Percentiles rank a stretch among this genome's conserved stretches.
These are phyloP conservation scores for Tachysurus fulvidraco DNA, from an alignment of 2,113 vertebrate genomes.

Conservation along the genomic window DNA sequence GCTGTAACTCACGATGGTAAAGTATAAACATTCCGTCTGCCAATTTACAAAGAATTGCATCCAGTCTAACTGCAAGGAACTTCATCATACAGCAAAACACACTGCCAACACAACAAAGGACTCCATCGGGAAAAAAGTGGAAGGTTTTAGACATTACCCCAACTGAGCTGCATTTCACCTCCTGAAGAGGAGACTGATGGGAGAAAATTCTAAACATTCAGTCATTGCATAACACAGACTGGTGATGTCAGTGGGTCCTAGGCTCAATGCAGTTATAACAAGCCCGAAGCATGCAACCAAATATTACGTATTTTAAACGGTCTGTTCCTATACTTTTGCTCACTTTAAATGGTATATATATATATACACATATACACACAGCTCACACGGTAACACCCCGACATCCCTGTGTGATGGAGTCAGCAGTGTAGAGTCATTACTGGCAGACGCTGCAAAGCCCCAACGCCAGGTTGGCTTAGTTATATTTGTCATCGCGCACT, in stretches of 20 bases:
- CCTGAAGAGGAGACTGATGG: no score
- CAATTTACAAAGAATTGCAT: not conserved
- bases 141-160: not conserved
- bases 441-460: conserved; percentile 38
- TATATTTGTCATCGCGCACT: conserved; percentile 45
- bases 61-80: not conserved
- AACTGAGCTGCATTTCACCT: not conserved
- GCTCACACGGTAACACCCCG: not conserved
- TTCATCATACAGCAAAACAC: not conserved
- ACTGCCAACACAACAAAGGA: not conserved
- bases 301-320: not conserved
- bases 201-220: no score
- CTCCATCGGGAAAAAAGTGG: no score
- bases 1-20: no score
- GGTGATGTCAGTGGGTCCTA: not conserved
- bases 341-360: not conserved
- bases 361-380: not conserved
- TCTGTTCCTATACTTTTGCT: not conserved
- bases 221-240: not conserved
- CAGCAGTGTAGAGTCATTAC: conserved; percentile 54
- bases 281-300: not conserved
- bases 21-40: no score
- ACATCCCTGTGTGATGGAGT: conserved; percentile 44
- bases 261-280: not conserved
- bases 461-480: conserved; percentile 46